Evolutionary conservation across 2,113 vertebrate genomes (phyloP), one percentile per base, ranked within the genome.

Genomic region (Callionymus lyra): DNA sequence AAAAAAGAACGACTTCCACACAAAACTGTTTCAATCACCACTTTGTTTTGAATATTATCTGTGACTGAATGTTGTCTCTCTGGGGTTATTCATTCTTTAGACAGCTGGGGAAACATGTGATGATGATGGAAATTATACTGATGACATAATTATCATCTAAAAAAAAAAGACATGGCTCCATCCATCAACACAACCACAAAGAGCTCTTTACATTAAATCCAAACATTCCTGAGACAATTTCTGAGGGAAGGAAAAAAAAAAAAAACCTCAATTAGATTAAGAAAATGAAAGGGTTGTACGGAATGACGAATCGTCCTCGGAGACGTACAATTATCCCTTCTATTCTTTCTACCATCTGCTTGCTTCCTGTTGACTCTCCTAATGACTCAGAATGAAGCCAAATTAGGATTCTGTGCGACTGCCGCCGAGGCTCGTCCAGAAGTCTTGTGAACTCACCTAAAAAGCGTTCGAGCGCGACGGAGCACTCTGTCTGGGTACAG

Each of bases 231-330:
- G 38, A 54, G 61, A 68, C 70, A 72, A 60, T 73, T 62, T 50
- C 8, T 4, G 21, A 8, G 4, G 8, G 21, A 8, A 27, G 21
- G n/a, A n/a, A n/a, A 3, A 42, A 42, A 31, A 21, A 31, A 70
- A 79, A 70, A n/a, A 79, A 77, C 71, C 68, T 66, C 74, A 79
- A 81, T 83, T 76, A 79, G 72, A 79, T 81, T 79, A 76, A 63
- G 72, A 83, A 76, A 80, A 81, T 73, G 74, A 81, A 70, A 68
- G 78, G 76, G 78, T 72, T 76, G 76, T 74, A 68, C 63, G 8
- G 66, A 81, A 79, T 75, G 71, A 78, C 47, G 43, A 77, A 75
- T 72, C 72, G 66, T 77, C 80, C 80, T 70, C 45, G 16, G 80
- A 79, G 77, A 80, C 72, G 32, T 36, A 66, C 72, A 80, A 79